Evolutionary conservation across 2,113 vertebrate genomes (phyloP).

Genomic region (Galeopterus variegatus): DNA sequence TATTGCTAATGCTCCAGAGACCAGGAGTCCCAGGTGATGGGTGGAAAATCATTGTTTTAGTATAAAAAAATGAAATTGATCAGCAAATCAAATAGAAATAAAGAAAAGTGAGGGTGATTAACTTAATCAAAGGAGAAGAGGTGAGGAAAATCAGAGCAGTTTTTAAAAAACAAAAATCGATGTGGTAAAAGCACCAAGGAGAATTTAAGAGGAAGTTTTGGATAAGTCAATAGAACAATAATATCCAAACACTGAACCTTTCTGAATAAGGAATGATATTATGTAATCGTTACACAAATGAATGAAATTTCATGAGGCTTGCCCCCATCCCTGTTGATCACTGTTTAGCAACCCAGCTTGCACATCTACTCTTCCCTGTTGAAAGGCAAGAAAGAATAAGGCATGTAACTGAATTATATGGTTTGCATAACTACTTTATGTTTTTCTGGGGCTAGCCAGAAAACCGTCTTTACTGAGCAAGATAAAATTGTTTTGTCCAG

Average conservation of each 20-base stretch:
- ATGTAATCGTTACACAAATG: not conserved
- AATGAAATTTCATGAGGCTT: not conserved
- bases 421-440: not conserved
- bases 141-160: not conserved
- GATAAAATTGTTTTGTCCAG: not conserved
- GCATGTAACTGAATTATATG: not conserved
- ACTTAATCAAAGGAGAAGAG: not conserved
- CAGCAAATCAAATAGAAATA: not conserved
- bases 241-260: not conserved
- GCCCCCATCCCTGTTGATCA: not conserved
- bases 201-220: not conserved
- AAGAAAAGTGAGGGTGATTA: not conserved
- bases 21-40: not conserved
- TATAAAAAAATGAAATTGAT: slow-evolving; percentile 54
- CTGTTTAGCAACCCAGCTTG: not conserved
- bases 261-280: slow-evolving; percentile 22
- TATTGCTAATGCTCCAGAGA: not conserved
- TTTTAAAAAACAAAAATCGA: not conserved
- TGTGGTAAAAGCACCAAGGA: not conserved
- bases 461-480: not conserved
- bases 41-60: not conserved
- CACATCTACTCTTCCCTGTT: not conserved
- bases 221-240: not conserved
- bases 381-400: not conserved
- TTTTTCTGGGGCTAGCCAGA: not conserved